A percentile compares a stretch with the other conserved stretches of the same genome.
These are phyloP conservation scores for Sycophila texana DNA, from an alignment of 2,888 invertebrate genomes.

Conservation along the genomic window DNA sequence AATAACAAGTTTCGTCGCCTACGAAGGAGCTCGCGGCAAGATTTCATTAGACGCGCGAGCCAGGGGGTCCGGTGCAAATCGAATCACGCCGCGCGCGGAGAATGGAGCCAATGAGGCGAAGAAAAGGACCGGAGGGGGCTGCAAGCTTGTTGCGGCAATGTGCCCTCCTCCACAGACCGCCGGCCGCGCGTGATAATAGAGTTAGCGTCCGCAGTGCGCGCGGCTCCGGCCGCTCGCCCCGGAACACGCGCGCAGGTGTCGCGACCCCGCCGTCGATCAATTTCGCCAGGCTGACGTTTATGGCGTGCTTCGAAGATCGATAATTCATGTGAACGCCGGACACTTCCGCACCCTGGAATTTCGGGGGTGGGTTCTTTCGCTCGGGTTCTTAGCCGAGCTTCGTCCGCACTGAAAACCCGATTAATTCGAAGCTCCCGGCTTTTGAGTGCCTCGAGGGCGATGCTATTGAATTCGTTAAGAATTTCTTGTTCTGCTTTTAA, in stretches of 20 bases:
- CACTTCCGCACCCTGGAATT: neutral
- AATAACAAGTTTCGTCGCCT: too few species aligned
- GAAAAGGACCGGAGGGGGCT: constrained; percentile 14
- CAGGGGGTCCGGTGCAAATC: too few species aligned
- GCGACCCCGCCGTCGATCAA: constrained; percentile 33
- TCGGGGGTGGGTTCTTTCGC: too few species aligned
- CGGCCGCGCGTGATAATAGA: constrained; percentile 43
- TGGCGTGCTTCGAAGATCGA: constrained; percentile 41
- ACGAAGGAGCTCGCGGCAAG: too few species aligned
- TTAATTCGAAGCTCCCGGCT: too few species aligned
- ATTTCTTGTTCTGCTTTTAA: too few species aligned
- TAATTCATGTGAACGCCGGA: constrained; percentile 28
- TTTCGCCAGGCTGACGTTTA: constrained; percentile 43
- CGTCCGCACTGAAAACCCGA: too few species aligned
- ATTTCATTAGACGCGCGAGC: too few species aligned
- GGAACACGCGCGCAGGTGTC: neutral
- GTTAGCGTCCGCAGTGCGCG: constrained; percentile 21
- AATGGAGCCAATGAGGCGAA: neutral
- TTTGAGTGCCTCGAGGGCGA: too few species aligned
- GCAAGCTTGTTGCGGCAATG: constrained; percentile 35
- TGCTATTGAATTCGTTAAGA: too few species aligned
- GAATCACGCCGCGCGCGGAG: neutral
- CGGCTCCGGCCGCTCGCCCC: neutral
- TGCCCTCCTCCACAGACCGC: neutral
- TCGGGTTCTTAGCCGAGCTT: too few species aligned